These are phyloP conservation scores for Micropoecilia bifurca DNA, from an alignment of 2,797 vertebrate genomes.

Conservation along the genomic window DNA sequence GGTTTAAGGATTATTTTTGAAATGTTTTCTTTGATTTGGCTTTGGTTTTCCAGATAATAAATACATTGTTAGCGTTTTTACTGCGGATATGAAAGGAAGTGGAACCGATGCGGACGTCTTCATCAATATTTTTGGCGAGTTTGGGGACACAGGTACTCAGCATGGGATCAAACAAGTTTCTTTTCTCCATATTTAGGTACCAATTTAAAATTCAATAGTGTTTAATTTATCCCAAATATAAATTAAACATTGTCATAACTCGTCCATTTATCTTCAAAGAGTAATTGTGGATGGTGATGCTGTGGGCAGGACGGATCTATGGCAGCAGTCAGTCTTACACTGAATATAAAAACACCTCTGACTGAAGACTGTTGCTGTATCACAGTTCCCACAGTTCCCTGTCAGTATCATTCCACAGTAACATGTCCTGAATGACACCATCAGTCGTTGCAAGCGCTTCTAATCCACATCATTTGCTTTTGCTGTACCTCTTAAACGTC, in stretches of 20 bases:
- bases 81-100: conserved; percentile 89
- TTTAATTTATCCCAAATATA: neutral
- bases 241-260: neutral
- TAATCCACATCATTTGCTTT: neutral
- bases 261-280: neutral
- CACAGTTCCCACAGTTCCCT: no score
- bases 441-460: neutral
- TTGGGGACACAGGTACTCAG: conserved; percentile 90
- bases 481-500: neutral
- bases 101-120: conserved; percentile 97
- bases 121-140: conserved; percentile 95
- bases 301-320: neutral
- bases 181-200: neutral
- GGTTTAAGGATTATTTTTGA: neutral
- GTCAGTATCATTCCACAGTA: no score
- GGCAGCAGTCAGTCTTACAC: neutral
- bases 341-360: neutral
- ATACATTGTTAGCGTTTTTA: conserved; percentile 90
- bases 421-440: neutral
- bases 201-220: neutral
- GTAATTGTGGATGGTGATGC: neutral
- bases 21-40: neutral
- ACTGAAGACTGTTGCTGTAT: neutral
- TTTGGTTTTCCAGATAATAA: conserved; percentile 88
- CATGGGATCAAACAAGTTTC: neutral